Conservation (phyloP, 2,797 vertebrate species). For the Emydoidea blandingii region DNA sequence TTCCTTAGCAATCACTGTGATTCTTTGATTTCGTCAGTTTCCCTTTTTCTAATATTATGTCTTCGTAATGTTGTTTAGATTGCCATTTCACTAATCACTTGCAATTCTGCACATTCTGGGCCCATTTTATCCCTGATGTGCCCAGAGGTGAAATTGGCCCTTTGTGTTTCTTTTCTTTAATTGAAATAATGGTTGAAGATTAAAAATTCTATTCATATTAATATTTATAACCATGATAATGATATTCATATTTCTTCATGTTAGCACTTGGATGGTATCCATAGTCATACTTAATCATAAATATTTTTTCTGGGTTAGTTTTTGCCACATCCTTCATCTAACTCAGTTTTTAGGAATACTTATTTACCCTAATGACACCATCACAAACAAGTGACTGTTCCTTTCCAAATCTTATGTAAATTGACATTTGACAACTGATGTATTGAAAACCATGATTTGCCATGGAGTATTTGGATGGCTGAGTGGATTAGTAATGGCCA, state of each 20-base stretch:
- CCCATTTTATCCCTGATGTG: conserved; percentile 12
- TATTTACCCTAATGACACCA: too few species aligned
- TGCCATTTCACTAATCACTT: conserved; percentile 38
- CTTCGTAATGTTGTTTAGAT: conserved; percentile 37
- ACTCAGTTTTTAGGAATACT: background rate
- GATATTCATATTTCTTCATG: conserved; percentile 30
- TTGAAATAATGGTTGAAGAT: conserved; percentile 48
- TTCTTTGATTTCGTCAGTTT: conserved; percentile 40
- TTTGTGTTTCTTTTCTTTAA: conserved; percentile 40
- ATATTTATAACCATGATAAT: conserved; percentile 53
- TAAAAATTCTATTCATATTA: conserved; percentile 31
- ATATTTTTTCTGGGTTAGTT: conserved; percentile 25
- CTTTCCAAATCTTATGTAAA: background rate
- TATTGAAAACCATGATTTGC: background rate
- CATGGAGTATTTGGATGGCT: background rate
- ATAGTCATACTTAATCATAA: conserved; percentile 32
- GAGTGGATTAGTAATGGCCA: background rate
- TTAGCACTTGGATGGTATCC: conserved; percentile 56
- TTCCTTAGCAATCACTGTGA: conserved; percentile 43
- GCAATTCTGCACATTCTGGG: conserved; percentile 16
- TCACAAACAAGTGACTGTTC: background rate
- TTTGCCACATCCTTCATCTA: background rate
- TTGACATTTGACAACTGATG: background rate
- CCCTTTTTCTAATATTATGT: conserved; percentile 41
- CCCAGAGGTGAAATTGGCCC: conserved; percentile 56